Conservation (phyloP, 2,113 vertebrate genomes). For the Lanius ludovicianus region DNA sequence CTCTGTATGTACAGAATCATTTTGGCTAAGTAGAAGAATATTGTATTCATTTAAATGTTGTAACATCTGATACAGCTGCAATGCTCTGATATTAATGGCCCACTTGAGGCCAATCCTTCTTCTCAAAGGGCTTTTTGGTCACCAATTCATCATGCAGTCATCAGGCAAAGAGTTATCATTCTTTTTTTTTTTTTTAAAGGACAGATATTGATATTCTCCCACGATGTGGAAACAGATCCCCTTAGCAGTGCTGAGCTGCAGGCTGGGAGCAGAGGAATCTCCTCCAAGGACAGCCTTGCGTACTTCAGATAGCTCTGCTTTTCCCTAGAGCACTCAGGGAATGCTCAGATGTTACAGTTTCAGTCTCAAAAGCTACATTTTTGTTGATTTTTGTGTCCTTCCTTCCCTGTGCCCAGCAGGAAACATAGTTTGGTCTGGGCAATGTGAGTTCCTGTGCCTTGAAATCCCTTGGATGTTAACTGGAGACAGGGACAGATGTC, state of each 20-base stretch:
- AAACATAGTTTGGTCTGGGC: accelerated
- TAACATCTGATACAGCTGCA: slow-evolving; percentile 5
- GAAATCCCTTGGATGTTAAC: accelerated
- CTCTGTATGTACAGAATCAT: background rate
- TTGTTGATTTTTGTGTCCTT: background rate
- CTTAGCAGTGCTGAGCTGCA: background rate
- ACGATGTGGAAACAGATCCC: background rate
- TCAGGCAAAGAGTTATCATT: slow-evolving; percentile 9
- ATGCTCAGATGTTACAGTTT: accelerated
- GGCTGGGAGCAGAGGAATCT: background rate
- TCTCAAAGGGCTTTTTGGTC: background rate
- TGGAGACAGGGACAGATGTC: background rate
- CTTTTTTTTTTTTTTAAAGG: background rate
- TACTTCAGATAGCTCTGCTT: background rate
- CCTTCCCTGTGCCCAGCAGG: background rate
- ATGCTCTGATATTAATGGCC: slow-evolving; percentile 25
- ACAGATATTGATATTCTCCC: slow-evolving; percentile 22
- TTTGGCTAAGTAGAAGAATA: background rate
- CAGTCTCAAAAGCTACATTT: background rate
- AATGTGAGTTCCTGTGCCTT: background rate
- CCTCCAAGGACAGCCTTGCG: accelerated
- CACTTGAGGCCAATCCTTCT: slow-evolving; percentile 56
- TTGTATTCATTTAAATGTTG: slow-evolving; percentile 39
- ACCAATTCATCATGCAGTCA: slow-evolving; percentile 16
- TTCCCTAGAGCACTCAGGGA: background rate